phyloP scores from a whole-genome alignment of 2,113 vertebrate genomes.

The Anhinga rufa region DNA sequence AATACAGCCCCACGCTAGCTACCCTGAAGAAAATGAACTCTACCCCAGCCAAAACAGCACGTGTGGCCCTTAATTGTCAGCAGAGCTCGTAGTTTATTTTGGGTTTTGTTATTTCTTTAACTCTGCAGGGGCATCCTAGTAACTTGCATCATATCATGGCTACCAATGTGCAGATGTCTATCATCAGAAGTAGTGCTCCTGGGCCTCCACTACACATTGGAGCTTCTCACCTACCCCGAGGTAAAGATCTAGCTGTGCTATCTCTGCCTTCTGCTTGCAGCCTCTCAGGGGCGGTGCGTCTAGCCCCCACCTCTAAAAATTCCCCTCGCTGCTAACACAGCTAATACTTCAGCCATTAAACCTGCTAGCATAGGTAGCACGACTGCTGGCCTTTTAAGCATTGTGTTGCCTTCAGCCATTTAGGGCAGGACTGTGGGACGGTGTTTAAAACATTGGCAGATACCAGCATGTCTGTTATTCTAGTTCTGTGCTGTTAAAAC shows the following conservation, averaged over 20 bases:
- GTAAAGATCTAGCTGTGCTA: constrained; percentile 57
- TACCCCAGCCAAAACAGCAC: too few relatives aligned
- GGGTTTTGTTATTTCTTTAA: not conserved
- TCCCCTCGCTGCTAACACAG: not conserved
- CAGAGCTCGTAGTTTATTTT: not conserved
- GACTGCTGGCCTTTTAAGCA: not conserved
- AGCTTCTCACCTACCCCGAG: constrained; percentile 92
- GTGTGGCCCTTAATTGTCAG: not conserved
- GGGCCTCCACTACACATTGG: constrained; percentile 85
- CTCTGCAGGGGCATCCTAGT: constrained; percentile 87
- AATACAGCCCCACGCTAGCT: too few relatives aligned
- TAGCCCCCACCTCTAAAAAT: not conserved
- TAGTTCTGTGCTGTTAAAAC: not conserved
- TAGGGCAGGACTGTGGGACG: not conserved
- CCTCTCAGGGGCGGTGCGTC: not conserved
- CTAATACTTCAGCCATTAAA: not conserved
- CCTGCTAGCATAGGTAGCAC: not conserved
- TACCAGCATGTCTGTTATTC: not conserved
- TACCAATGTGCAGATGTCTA: constrained; percentile 90
- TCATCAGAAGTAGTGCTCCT: constrained; percentile 88
- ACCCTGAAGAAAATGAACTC: too few relatives aligned
- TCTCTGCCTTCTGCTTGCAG: not conserved
- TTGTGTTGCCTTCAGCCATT: not conserved
- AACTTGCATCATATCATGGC: constrained; percentile 95
- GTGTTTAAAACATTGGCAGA: not conserved